Conservation (phyloP, 1,140 invertebrate species). For the Megalopta genalis region DNA sequence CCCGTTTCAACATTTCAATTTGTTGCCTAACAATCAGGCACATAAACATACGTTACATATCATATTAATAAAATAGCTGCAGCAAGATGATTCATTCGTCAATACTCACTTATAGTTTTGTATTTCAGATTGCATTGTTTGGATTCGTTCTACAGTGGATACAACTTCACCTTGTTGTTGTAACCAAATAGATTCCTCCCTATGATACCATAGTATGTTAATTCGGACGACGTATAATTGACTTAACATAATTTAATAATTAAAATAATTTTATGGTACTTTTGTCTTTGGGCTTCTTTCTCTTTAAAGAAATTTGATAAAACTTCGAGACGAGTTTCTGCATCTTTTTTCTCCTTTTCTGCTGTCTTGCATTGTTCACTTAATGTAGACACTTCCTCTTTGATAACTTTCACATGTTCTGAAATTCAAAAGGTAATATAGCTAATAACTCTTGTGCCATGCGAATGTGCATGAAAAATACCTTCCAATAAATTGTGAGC, state of each 20-base stretch:
- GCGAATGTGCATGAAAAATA: constrained; percentile 42
- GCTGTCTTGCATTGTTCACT: constrained; percentile 85
- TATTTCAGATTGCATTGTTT: constrained; percentile 88
- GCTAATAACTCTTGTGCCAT: not conserved
- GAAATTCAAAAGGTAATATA: constrained; percentile 34
- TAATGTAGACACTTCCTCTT: constrained; percentile 80
- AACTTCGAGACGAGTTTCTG: constrained; percentile 90
- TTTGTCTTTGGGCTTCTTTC: constrained; percentile 91
- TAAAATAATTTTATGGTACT: constrained; percentile 80
- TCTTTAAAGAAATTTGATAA: constrained; percentile 93
- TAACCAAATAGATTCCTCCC: constrained; percentile 90
- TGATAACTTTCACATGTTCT: constrained; percentile 78
- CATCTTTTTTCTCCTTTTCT: constrained; percentile 89
- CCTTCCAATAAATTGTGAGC: constrained; percentile 77
- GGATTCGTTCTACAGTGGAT: constrained; percentile 88
- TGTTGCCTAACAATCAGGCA: constrained; percentile 80
- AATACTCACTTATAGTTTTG: constrained; percentile 87
- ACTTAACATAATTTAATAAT: not conserved
- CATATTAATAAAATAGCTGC: not conserved
- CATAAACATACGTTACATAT: constrained; percentile 48
- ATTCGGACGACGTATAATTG: constrained; percentile 1
- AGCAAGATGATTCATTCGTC: not conserved
- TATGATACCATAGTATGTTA: constrained; percentile 64
- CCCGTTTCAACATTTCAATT: constrained; percentile 87
- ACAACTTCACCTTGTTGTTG: constrained; percentile 91